phyloP scores from a whole-genome alignment of 2,888 invertebrate species.

The Mechanitis messenoides region DNA sequence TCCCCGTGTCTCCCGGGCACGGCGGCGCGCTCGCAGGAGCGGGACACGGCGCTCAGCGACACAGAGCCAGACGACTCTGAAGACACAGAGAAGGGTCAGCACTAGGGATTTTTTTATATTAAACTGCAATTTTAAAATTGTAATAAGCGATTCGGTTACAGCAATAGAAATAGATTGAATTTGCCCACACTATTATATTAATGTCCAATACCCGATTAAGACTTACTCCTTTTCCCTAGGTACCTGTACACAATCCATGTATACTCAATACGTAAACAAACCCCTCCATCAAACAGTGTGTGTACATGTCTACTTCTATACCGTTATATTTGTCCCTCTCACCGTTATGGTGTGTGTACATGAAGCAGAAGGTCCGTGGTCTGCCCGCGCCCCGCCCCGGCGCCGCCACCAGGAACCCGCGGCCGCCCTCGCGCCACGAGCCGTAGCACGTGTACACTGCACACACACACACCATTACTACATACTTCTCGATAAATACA shows the following conservation, averaged over 20 bases:
- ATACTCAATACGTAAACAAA: too few species aligned
- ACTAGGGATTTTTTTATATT: too few species aligned
- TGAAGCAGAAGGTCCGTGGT: slow-evolving; percentile 78
- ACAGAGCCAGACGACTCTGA: slow-evolving; percentile 31
- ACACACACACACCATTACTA: not conserved
- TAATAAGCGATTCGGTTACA: too few species aligned
- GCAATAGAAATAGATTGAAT: too few species aligned
- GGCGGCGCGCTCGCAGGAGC: slow-evolving; percentile 76
- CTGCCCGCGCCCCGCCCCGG: slow-evolving; percentile 69
- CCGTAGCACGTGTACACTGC: slow-evolving; percentile 85
- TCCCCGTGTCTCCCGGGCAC: slow-evolving; percentile 73
- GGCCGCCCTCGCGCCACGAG: slow-evolving; percentile 80
- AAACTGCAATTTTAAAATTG: too few species aligned
- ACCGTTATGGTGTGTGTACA: slow-evolving; percentile 70
- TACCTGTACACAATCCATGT: too few species aligned
- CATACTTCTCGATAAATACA: too few species aligned
- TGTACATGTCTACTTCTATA: not conserved
- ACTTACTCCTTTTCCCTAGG: too few species aligned
- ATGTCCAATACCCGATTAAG: too few species aligned
- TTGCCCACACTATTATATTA: too few species aligned
- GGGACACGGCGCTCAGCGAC: slow-evolving; percentile 72
- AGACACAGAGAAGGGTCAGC: not conserved
- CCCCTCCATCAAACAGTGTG: not conserved
- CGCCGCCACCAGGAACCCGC: slow-evolving; percentile 82
- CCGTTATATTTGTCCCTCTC: slow-evolving; percentile 12